Evolutionary conservation across 1,140 invertebrate genomes (phyloP).

Genomic region (Pachypeltis micranthus): DNA sequence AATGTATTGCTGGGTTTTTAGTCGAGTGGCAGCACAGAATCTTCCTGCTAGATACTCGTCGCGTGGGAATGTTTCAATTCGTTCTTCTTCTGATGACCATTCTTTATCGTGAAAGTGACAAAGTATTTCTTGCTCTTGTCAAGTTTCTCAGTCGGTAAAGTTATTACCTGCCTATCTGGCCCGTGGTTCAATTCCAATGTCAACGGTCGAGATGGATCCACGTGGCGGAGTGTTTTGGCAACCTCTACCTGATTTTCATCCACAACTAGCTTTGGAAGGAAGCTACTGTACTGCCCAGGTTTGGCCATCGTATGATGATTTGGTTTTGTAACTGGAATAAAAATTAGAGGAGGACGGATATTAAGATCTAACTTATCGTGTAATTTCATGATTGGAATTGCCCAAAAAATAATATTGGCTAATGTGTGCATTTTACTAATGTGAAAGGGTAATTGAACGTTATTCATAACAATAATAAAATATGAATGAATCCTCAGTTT

Average conservation of each 20-base stretch:
- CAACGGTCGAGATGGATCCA: conserved; percentile 36
- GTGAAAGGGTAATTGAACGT: too few species aligned
- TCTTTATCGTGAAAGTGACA: conserved; percentile 78
- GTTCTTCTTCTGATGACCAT: conserved; percentile 29
- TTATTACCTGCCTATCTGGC: conserved; percentile 67
- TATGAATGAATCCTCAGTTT: too few species aligned
- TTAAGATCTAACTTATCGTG: too few species aligned
- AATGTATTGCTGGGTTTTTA: too few species aligned
- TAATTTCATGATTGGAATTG: too few species aligned
- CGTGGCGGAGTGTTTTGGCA: conserved; percentile 28
- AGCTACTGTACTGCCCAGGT: conserved; percentile 35
- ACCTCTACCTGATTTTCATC: conserved; percentile 29
- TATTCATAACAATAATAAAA: too few species aligned
- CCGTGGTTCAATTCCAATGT: conserved; percentile 67
- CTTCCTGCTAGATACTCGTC: conserved; percentile 20
- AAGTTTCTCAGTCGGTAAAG: conserved; percentile 67
- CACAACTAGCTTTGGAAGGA: conserved; percentile 47
- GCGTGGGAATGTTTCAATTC: conserved; percentile 20
- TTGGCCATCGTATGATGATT: conserved; percentile 64
- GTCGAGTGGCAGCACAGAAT: too few species aligned
- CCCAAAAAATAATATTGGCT: too few species aligned
- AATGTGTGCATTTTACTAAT: too few species aligned
- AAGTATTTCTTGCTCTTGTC: conserved; percentile 80
- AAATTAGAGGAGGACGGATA: conserved; percentile 20
- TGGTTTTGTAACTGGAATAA: conserved; percentile 50